phyloP scores from a whole-genome alignment of 2,113 vertebrate genomes.

The Urocitellus parryii region DNA sequence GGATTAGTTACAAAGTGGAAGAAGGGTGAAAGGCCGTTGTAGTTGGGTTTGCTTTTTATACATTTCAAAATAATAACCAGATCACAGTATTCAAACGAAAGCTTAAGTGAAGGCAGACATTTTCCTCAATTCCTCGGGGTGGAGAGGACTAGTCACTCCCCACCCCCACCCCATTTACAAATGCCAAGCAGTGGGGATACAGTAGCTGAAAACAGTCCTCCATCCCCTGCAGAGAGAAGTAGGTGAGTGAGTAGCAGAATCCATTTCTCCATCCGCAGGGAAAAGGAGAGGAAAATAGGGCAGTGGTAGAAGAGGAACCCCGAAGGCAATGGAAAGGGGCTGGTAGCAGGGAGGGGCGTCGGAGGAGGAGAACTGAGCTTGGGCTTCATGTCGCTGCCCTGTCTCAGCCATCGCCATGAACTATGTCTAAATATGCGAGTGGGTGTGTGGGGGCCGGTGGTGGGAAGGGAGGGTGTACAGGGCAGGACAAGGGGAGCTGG shows the following conservation, averaged over 20 bases:
- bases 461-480: not conserved
- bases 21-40: slow-evolving; percentile 84
- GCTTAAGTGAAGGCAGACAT: slow-evolving; percentile 87
- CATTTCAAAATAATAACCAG: slow-evolving; percentile 87
- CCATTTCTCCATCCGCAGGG: slow-evolving; percentile 63
- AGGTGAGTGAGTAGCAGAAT: slow-evolving; percentile 54
- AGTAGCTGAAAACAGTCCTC: slow-evolving; percentile 58
- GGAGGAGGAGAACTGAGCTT: slow-evolving; percentile 59
- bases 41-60: slow-evolving; percentile 84
- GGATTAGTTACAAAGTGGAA: slow-evolving; percentile 82
- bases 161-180: slow-evolving; percentile 61
- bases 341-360: slow-evolving; percentile 62
- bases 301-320: slow-evolving; percentile 26
- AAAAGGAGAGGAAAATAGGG: not conserved
- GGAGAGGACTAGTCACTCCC: slow-evolving; percentile 63
- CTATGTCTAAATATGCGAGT: not conserved
- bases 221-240: slow-evolving; percentile 62
- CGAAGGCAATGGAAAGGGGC: slow-evolving; percentile 31
- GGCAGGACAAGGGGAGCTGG: slow-evolving; percentile 57
- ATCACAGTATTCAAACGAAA: slow-evolving; percentile 89
- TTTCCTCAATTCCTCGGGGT: slow-evolving; percentile 80
- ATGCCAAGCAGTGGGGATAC: not conserved
- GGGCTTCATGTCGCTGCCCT: slow-evolving; percentile 54
- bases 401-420: slow-evolving; percentile 78
- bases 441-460: not conserved